Conservation (phyloP, 2,888 invertebrate species). For the Ophonus ardosiacus region DNA sequence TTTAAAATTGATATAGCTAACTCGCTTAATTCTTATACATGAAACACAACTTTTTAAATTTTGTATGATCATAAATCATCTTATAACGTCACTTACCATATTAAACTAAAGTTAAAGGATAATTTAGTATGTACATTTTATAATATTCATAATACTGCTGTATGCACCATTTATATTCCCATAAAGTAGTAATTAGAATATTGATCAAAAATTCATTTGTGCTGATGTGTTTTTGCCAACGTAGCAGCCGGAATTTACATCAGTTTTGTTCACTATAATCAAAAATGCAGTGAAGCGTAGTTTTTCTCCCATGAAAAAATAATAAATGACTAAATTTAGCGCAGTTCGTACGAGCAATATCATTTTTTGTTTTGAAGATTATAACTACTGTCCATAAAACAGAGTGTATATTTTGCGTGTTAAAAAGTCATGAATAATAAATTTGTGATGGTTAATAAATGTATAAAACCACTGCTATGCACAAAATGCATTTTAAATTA, state of each 20-base stretch:
- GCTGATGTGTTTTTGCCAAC: conserved; percentile 9
- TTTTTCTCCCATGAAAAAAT: neutral
- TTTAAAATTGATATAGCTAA: too few relatives aligned
- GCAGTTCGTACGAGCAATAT: neutral
- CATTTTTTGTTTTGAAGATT: conserved; percentile 24
- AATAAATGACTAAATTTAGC: conserved; percentile 24
- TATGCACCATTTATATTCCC: conserved; percentile 8
- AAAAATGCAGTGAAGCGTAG: conserved; percentile 24
- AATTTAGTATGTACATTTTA: too few relatives aligned
- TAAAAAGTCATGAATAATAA: conserved; percentile 22
- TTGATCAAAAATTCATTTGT: conserved; percentile 42
- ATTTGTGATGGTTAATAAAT: neutral
- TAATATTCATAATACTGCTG: too few relatives aligned
- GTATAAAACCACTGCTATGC: neutral
- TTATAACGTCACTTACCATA: too few relatives aligned
- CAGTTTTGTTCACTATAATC: conserved; percentile 19
- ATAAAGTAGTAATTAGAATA: conserved; percentile 31
- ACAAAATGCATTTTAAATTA: conserved; percentile 1
- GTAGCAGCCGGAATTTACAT: conserved; percentile 14
- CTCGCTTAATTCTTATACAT: too few relatives aligned
- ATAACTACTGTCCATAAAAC: conserved; percentile 17
- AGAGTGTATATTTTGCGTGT: conserved; percentile 15
- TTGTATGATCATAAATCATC: too few relatives aligned
- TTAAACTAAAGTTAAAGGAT: too few relatives aligned
- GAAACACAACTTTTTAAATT: too few relatives aligned